Evolutionary conservation across 2,888 invertebrate genomes (phyloP).

Genomic region (Microctonus hyperodae): DNA sequence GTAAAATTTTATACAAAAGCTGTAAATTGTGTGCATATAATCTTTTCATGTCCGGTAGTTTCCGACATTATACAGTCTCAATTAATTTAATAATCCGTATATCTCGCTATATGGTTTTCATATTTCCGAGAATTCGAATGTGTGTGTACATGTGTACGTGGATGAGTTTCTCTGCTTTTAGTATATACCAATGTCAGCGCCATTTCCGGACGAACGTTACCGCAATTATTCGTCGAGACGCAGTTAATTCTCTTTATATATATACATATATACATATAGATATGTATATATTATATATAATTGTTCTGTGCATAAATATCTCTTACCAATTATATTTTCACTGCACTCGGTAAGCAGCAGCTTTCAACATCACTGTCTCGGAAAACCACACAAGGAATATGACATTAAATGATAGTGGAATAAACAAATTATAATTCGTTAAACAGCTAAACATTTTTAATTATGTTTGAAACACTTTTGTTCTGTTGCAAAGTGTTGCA

Average conservation of each 20-base stretch:
- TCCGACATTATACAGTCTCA: slow-evolving; percentile 42
- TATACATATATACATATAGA: too few relatives aligned
- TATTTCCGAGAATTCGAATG: too few relatives aligned
- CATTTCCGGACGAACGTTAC: slow-evolving; percentile 40
- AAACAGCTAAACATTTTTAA: too few relatives aligned
- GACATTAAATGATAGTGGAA: neutral
- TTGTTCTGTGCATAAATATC: too few relatives aligned
- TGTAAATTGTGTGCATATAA: neutral
- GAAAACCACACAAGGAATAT: neutral
- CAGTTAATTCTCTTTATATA: neutral
- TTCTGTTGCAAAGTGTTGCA: too few relatives aligned
- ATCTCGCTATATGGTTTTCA: slow-evolving; percentile 51
- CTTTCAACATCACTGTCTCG: neutral
- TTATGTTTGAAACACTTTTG: neutral
- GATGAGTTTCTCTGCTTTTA: too few relatives aligned
- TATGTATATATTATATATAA: too few relatives aligned
- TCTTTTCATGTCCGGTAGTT: neutral
- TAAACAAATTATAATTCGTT: too few relatives aligned
- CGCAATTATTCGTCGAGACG: neutral
- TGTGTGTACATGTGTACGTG: neutral
- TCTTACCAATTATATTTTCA: neutral
- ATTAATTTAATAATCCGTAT: slow-evolving; percentile 54
- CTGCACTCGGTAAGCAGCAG: neutral
- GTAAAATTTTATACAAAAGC: too few relatives aligned
- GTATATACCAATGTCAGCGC: neutral